Evolutionary conservation across 2,797 vertebrate species (phyloP).

Genomic region (Galagoides demidoff): DNA sequence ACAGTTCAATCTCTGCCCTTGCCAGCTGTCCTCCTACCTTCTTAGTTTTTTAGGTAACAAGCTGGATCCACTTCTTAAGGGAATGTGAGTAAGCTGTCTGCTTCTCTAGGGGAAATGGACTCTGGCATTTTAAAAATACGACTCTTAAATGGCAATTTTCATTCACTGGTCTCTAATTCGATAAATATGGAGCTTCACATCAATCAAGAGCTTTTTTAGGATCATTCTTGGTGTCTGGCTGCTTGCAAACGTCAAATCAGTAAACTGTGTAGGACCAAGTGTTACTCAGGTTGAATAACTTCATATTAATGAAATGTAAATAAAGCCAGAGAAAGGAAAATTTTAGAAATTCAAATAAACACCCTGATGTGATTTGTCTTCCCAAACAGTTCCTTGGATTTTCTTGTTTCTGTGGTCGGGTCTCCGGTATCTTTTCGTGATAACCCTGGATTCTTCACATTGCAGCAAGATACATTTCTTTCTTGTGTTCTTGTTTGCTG

Average conservation of each 20-base stretch:
- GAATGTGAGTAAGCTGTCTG: not conserved
- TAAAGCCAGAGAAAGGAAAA: constrained; percentile 55
- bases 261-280: constrained; percentile 23
- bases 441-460: constrained; percentile 42
- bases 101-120: not conserved
- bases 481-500: constrained; percentile 61
- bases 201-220: constrained; percentile 30
- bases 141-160: constrained; percentile 34
- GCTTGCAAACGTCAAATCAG: constrained; percentile 47
- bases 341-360: constrained; percentile 72
- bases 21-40: not conserved
- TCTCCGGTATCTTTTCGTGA: constrained; percentile 57
- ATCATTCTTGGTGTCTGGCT: constrained; percentile 34
- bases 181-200: not conserved
- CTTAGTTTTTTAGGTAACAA: not conserved
- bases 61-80: not conserved
- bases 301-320: constrained; percentile 65
- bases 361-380: constrained; percentile 44
- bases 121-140: constrained; percentile 2
- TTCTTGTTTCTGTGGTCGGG: not conserved
- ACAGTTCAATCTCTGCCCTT: not conserved
- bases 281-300: constrained; percentile 55
- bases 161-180: constrained; percentile 45
- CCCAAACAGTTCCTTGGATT: constrained; percentile 38
- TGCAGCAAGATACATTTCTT: constrained; percentile 46